phyloP scores from a whole-genome alignment of 2,797 vertebrate species.

The Myotis vivesi region DNA sequence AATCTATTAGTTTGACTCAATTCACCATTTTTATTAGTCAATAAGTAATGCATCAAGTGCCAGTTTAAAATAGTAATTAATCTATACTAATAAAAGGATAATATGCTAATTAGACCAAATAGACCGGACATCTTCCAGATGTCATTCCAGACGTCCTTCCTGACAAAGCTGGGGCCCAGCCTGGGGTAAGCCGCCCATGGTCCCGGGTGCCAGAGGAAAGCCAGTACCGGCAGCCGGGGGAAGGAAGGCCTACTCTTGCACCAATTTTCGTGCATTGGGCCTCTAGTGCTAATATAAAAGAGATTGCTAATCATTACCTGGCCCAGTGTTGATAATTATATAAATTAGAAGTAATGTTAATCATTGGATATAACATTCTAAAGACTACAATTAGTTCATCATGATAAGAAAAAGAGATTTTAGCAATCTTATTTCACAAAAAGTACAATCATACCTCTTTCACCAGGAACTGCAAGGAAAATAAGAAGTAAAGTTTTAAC shows the following conservation, averaged over 20 bases:
- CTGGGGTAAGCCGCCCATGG: too few species aligned
- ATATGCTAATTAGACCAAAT: too few species aligned
- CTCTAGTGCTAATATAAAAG: not conserved
- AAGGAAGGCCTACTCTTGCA: too few species aligned
- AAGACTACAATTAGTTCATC: not conserved
- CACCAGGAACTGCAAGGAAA: conserved; percentile 76
- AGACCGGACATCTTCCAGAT: too few species aligned
- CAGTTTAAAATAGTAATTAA: not conserved
- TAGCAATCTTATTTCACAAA: not conserved
- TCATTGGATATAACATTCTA: not conserved
- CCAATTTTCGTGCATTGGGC: too few species aligned
- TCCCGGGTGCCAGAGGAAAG: too few species aligned
- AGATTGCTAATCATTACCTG: not conserved
- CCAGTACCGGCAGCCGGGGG: too few species aligned
- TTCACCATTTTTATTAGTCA: not conserved
- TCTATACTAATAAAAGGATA: too few species aligned
- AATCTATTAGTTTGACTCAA: conserved; percentile 10
- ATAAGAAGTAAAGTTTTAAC: conserved; percentile 79
- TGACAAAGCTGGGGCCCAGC: too few species aligned
- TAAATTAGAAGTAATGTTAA: not conserved
- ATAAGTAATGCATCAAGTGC: not conserved
- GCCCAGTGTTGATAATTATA: not conserved
- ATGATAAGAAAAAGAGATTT: not conserved
- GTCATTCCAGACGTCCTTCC: too few species aligned
- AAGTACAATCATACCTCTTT: conserved; percentile 66